These are phyloP conservation scores for Malthinus flaveolus DNA, from an alignment of 2,888 invertebrate genomes.

Conservation along the genomic window DNA sequence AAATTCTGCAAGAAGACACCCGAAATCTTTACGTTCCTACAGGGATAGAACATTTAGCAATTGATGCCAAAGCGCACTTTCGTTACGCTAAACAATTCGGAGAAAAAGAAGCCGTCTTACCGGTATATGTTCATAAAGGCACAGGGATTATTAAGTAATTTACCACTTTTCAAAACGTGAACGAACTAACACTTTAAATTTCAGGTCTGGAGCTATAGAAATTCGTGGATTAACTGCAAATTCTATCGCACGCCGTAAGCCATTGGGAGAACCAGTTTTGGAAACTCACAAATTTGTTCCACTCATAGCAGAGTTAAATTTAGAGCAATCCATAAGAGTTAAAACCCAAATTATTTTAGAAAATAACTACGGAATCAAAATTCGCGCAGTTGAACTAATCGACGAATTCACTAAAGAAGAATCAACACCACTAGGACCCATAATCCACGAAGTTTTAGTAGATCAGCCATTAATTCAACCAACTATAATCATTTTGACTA, in stretches of 20 bases:
- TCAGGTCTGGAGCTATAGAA: slow-evolving; percentile 74
- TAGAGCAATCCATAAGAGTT: slow-evolving; percentile 56
- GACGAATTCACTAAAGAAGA: slow-evolving; percentile 42
- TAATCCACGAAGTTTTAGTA: slow-evolving; percentile 63
- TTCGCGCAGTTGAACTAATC: slow-evolving; percentile 60
- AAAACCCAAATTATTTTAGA: slow-evolving; percentile 74
- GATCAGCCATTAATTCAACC: slow-evolving; percentile 73
- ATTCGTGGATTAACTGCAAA: slow-evolving; percentile 77
- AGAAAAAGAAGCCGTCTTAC: slow-evolving; percentile 36
- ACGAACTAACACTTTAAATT: slow-evolving; percentile 8
- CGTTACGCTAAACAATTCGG: slow-evolving; percentile 31
- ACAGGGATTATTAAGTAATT: slow-evolving; percentile 37
- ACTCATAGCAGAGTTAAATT: slow-evolving; percentile 50
- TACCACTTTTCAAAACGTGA: not conserved
- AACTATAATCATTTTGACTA: slow-evolving; percentile 63
- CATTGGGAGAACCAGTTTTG: slow-evolving; percentile 73
- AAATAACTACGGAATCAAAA: slow-evolving; percentile 66
- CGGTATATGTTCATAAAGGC: slow-evolving; percentile 54
- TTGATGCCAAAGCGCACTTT: slow-evolving; percentile 30
- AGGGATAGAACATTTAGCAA: slow-evolving; percentile 26
- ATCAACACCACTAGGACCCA: slow-evolving; percentile 58
- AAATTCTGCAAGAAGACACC: slow-evolving; percentile 69
- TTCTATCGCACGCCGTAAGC: slow-evolving; percentile 69
- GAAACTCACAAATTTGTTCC: slow-evolving; percentile 77
- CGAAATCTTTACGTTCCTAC: slow-evolving; percentile 73